phyloP scores from a whole-genome alignment of 2,888 invertebrate species.

The Pyrgus malvae region DNA sequence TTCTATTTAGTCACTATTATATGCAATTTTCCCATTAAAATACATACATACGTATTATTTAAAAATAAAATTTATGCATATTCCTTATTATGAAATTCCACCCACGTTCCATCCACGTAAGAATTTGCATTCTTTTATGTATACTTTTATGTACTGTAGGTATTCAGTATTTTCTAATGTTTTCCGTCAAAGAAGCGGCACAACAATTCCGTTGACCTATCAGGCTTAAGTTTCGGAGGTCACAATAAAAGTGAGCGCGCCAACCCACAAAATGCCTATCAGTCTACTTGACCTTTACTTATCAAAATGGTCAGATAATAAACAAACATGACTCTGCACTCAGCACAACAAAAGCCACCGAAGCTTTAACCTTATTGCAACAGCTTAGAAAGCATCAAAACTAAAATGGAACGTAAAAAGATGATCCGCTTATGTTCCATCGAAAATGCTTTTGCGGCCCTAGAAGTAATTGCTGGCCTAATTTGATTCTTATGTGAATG shows the following conservation, averaged over 20 bases:
- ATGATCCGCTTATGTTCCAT: neutral
- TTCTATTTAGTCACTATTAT: no score
- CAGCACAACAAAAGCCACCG: neutral
- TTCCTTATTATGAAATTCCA: no score
- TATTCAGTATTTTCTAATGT: no score
- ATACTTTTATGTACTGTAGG: no score
- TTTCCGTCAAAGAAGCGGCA: neutral
- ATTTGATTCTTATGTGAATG: conserved; percentile 13
- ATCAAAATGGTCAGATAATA: conserved; percentile 17
- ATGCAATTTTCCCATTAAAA: no score
- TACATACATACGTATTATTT: no score
- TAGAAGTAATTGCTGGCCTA: neutral
- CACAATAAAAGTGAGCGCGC: conserved; percentile 3
- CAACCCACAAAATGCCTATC: conserved; percentile 4
- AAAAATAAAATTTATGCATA: no score
- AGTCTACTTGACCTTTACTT: conserved; percentile 17
- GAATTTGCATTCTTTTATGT: no score
- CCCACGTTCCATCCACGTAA: no score
- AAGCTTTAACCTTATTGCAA: neutral
- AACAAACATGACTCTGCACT: conserved; percentile 4
- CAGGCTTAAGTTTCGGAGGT: neutral
- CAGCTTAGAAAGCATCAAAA: neutral
- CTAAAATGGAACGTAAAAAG: neutral
- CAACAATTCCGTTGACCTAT: neutral
- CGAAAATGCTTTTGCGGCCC: neutral